A percentile compares a stretch with the other conserved stretches of the same genome.
These are phyloP conservation scores for Conomelus anceps DNA, from an alignment of 2,888 invertebrate species.

Conservation along the genomic window DNA sequence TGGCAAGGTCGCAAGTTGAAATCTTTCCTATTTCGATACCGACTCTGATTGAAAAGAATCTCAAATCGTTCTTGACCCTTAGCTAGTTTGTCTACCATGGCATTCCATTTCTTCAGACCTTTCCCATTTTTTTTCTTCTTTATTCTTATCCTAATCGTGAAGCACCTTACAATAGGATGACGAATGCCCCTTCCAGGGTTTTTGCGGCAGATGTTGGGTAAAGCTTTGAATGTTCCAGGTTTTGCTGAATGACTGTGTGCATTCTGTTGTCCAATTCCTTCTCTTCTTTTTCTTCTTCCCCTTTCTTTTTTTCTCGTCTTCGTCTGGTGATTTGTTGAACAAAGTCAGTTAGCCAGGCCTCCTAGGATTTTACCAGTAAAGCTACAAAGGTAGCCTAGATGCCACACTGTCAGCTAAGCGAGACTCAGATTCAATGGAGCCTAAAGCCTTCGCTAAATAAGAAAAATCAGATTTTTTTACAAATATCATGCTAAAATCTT, in stretches of 20 bases:
- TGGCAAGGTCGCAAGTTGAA: neutral
- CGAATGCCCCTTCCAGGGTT: neutral
- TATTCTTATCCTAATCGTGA: neutral
- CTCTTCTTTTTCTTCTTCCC: neutral
- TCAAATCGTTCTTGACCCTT: neutral
- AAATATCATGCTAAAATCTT: no score
- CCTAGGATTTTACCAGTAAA: neutral
- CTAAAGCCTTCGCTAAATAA: neutral
- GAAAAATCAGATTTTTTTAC: neutral
- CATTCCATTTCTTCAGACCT: neutral
- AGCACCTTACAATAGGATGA: neutral
- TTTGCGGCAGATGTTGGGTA: neutral
- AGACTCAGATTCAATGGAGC: neutral
- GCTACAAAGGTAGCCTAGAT: no score
- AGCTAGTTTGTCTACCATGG: neutral
- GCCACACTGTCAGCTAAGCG: neutral
- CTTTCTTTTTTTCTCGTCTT: neutral
- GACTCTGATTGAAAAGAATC: neutral
- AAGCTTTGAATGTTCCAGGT: neutral
- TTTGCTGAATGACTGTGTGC: neutral
- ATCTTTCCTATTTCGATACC: neutral
- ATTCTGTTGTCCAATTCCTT: neutral
- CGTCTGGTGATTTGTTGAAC: neutral
- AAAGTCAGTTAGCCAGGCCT: neutral
- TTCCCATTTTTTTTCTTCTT: neutral